phyloP scores from a whole-genome alignment of 2,888 invertebrate genomes.

The Merodon equestris region DNA sequence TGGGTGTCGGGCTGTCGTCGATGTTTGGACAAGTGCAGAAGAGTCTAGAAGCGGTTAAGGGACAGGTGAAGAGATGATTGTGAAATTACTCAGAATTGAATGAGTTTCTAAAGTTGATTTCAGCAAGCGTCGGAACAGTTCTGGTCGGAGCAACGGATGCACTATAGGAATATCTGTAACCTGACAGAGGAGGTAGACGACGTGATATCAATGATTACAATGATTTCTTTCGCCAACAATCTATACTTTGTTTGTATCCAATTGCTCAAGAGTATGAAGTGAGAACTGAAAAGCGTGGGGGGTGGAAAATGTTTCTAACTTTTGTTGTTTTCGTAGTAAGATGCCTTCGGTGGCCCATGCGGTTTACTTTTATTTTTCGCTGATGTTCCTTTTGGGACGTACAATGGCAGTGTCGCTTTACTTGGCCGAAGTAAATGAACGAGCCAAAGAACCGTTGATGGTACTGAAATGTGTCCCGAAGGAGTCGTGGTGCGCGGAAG shows the following conservation, averaged over 20 bases:
- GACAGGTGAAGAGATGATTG: slow-evolving; percentile 75
- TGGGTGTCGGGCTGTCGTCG: slow-evolving; percentile 84
- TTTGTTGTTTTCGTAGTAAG: slow-evolving; percentile 70
- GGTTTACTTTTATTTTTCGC: slow-evolving; percentile 81
- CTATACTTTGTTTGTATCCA: slow-evolving; percentile 82
- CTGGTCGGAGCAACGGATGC: slow-evolving; percentile 80
- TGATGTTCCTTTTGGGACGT: slow-evolving; percentile 80
- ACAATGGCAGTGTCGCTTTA: slow-evolving; percentile 81
- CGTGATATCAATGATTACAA: slow-evolving; percentile 79
- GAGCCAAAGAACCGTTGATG: slow-evolving; percentile 77
- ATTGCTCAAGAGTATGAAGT: slow-evolving; percentile 80
- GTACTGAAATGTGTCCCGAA: slow-evolving; percentile 78
- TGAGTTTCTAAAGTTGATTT: background rate
- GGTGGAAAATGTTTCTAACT: too few species aligned
- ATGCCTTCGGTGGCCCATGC: slow-evolving; percentile 77
- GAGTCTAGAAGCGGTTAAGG: slow-evolving; percentile 77
- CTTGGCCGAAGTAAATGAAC: slow-evolving; percentile 81
- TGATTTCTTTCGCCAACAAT: slow-evolving; percentile 81
- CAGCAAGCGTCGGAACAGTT: slow-evolving; percentile 74
- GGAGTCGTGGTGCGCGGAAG: slow-evolving; percentile 78
- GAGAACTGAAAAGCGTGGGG: slow-evolving; percentile 34
- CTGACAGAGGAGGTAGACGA: slow-evolving; percentile 79
- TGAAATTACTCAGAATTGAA: background rate
- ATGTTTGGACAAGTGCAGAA: slow-evolving; percentile 83
- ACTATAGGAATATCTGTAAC: slow-evolving; percentile 80